Evolutionary conservation across 2,113 vertebrate genomes (phyloP).

Genomic region (Nymphicus hollandicus): DNA sequence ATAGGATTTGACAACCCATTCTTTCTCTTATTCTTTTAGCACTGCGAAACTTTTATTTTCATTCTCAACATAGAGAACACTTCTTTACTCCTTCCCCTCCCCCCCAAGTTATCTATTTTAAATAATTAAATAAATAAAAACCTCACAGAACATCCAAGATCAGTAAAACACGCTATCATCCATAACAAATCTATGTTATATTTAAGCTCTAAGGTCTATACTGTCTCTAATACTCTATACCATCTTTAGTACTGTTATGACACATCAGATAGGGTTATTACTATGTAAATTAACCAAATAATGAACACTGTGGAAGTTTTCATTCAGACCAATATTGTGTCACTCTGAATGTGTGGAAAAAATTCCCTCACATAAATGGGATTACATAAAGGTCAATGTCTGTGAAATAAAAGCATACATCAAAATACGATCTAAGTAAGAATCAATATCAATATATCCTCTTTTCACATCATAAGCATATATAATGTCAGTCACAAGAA

Average conservation of each 20-base stretch:
- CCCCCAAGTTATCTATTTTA: not conserved
- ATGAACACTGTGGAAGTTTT: constrained; percentile 57
- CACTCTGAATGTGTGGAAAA: constrained; percentile 10
- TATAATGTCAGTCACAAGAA: constrained; percentile 50
- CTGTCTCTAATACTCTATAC: constrained; percentile 32
- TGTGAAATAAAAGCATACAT: constrained; percentile 68
- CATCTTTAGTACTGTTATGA: constrained; percentile 46
- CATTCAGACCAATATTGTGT: constrained; percentile 59
- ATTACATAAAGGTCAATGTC: constrained; percentile 68
- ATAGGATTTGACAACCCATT: not conserved
- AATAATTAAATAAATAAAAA: not conserved
- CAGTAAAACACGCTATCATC: not conserved
- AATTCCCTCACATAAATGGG: constrained; percentile 52
- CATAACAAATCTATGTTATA: constrained; percentile 26
- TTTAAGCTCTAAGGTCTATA: constrained; percentile 48
- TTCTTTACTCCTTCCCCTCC: not conserved
- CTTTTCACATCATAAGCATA: constrained; percentile 44
- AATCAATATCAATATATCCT: constrained; percentile 51
- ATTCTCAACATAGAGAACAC: not conserved
- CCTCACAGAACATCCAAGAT: not conserved
- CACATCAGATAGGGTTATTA: constrained; percentile 53
- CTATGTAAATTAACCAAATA: constrained; percentile 72
- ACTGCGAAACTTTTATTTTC: not conserved
- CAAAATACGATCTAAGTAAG: constrained; percentile 59
- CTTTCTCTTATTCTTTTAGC: not conserved